A percentile compares a stretch with the other conserved stretches of the same genome.
Evolutionary conservation across 2,888 invertebrate genomes (phyloP).

Genomic region (Hemistola chrysoprasaria): DNA sequence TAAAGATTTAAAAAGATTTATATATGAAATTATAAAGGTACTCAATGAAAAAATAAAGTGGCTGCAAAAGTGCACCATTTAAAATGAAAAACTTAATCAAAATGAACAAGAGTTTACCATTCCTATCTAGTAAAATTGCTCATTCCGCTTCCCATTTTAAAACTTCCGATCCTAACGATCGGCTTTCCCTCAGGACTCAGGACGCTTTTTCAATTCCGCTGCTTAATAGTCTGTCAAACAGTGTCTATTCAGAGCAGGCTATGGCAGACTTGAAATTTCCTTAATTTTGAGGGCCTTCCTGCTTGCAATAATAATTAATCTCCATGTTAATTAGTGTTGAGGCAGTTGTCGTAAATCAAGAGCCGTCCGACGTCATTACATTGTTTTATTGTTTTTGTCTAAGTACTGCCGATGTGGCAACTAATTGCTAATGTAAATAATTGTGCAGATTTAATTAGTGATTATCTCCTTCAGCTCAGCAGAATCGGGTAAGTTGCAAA

Average conservation of each 20-base stretch:
- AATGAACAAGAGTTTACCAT: constrained; percentile 26
- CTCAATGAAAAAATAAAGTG: neutral
- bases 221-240: constrained; percentile 32
- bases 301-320: constrained; percentile 73
- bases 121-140: constrained; percentile 25
- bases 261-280: constrained; percentile 19
- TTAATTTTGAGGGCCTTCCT: constrained; percentile 34
- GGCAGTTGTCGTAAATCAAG: constrained; percentile 56
- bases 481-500: no score
- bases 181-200: constrained; percentile 18
- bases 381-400: constrained; percentile 41
- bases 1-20: no score
- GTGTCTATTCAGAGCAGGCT: constrained; percentile 29
- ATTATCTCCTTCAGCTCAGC: no score
- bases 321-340: constrained; percentile 67
- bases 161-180: constrained; percentile 22
- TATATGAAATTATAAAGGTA: no score
- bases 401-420: constrained; percentile 24
- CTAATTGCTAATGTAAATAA: constrained; percentile 18
- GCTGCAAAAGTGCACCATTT: constrained; percentile 9
- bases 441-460: constrained; percentile 11
- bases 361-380: constrained; percentile 31
- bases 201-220: constrained; percentile 29
- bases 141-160: constrained; percentile 21
- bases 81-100: constrained; percentile 27